Evolutionary conservation across 2,888 invertebrate species (phyloP).

Genomic region (Eupsilia transversa): DNA sequence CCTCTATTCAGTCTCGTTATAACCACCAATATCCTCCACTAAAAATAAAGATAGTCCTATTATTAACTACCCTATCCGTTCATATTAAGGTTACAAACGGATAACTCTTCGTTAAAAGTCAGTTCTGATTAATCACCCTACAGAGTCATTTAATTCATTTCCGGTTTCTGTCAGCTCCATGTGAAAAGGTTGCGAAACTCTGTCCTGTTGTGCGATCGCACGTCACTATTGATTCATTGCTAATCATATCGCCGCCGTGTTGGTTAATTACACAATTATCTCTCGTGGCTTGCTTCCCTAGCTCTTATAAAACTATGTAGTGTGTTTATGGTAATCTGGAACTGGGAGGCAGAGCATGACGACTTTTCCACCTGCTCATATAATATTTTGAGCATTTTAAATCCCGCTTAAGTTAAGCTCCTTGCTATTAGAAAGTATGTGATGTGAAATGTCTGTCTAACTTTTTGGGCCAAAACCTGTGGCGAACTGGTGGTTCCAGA

Average conservation of each 20-base stretch:
- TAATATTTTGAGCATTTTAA: constrained; percentile 3
- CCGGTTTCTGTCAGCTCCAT: not conserved
- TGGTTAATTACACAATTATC: constrained; percentile 42
- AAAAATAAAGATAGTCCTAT: not conserved
- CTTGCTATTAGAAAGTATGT: constrained; percentile 10
- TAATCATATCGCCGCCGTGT: constrained; percentile 31
- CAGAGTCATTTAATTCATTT: constrained; percentile 44
- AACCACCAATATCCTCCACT: not conserved
- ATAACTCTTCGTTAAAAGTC: constrained; percentile 13
- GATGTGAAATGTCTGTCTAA: not conserved
- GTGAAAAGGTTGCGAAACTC: constrained; percentile 29
- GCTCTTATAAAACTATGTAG: constrained; percentile 7
- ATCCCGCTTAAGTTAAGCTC: constrained; percentile 5
- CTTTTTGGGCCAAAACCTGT: constrained; percentile 5
- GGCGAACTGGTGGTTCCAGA: not conserved
- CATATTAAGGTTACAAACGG: not conserved
- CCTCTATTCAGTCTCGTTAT: not conserved
- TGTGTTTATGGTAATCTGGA: constrained; percentile 1
- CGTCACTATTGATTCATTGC: constrained; percentile 48
- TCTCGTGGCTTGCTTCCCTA: constrained; percentile 3
- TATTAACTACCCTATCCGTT: not conserved
- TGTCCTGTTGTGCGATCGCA: constrained; percentile 21
- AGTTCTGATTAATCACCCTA: constrained; percentile 22
- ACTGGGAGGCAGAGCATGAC: not conserved
- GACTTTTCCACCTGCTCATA: not conserved